Base-by-base conservation (phyloP, 35 echinoderm and acorn worm species). In the Holothuria glaberrima region DNA sequence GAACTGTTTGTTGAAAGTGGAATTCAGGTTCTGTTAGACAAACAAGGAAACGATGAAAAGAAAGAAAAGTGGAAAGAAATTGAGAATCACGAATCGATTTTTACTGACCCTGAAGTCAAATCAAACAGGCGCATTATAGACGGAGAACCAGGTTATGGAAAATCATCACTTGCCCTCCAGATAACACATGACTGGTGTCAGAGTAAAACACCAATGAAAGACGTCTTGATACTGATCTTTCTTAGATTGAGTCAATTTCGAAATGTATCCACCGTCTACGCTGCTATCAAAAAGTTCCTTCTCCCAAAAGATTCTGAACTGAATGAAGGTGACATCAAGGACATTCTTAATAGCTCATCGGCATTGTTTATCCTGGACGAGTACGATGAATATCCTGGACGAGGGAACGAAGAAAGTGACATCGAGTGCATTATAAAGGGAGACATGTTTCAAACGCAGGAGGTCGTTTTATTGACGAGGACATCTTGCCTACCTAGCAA, bases 151-250 rank as follows among this genome's bases (percentile, higher is more conserved):
- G 71, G 71, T 18, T 75, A 75, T 5, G 71, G 71, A 18, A 75
- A 75, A 75, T 46, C 71, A 75, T 34, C 71, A 41, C 46, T 75
- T 75, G 46, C 71, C 5, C 33, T 75, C 6, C 71, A 44, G 30
- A 41, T 41, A 19, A 41, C 71, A 3, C n/a, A 75, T 41, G 71
- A 75, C 10, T 75, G 71, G 71, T 75, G 71, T 12, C 2, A 14
- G 5, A 2, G 6, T 17, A 41, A 12, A 4, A 14, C 68, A 27
- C 68, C 68, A 27, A 10, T 71, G 68, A 71, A 0, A 30, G 33
- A 71, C 5, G 4, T n/a, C 2, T 18, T 25, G 13, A 16, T 71
- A 30, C 33, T 71, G 6, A 71, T 71, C 33, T 13, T 71, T 6
- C 28, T 71, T 27, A 18, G 14, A 30, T 27, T 71, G 68, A 71